Percentiles rank a stretch among this genome's conserved stretches.
These are phyloP conservation scores for Coilia nasus DNA, from an alignment of 2,797 vertebrate genomes.

Conservation along the genomic window DNA sequence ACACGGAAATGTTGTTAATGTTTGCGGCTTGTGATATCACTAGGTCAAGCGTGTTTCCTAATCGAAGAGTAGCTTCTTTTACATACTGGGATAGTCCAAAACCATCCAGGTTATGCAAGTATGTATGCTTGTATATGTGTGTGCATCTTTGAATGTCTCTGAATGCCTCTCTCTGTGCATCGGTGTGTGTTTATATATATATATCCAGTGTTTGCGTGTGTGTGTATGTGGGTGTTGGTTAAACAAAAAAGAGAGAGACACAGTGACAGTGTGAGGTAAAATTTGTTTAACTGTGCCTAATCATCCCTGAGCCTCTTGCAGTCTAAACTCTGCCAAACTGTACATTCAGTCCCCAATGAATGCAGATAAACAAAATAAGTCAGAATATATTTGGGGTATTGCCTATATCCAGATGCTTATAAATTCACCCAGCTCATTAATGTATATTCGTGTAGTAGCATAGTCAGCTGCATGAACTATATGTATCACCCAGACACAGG, in stretches of 20 bases:
- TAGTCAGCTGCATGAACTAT: not conserved
- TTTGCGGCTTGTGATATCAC: no score
- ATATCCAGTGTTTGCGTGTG: no score
- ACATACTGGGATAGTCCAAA: no score
- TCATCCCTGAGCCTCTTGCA: not conserved
- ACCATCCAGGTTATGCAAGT: no score
- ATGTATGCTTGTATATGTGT: no score
- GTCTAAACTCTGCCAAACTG: not conserved
- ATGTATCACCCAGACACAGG: not conserved
- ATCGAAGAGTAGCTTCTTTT: no score
- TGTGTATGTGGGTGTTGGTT: not conserved
- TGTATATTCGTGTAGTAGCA: not conserved
- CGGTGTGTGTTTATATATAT: no score
- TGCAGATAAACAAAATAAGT: not conserved
- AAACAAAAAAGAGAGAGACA: not conserved
- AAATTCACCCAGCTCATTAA: conserved; percentile 18
- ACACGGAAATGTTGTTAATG: no score
- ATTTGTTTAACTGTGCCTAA: conserved; percentile 10
- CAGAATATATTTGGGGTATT: conserved; percentile 18
- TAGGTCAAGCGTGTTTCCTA: no score
- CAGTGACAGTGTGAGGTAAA: not conserved
- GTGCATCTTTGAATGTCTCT: no score
- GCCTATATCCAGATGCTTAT: conserved; percentile 1
- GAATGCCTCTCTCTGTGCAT: no score
- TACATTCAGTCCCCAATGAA: not conserved